A percentile compares a stretch with the other conserved stretches of the same genome.
Conservation (phyloP, 2,888 invertebrate genomes). For the Drosophila paracracens region DNA sequence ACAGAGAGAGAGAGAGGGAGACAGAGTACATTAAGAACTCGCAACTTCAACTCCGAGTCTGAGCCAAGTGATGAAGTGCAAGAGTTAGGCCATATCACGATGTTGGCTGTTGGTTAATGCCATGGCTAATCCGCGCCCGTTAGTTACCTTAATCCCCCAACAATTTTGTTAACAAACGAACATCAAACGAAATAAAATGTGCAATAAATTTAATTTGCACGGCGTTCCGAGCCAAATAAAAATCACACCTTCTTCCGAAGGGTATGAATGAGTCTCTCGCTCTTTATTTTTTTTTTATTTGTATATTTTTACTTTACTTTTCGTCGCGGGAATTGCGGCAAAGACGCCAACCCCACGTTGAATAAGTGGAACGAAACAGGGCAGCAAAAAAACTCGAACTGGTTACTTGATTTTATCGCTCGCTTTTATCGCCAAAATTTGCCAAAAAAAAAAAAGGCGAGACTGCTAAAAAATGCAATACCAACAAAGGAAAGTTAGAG, state of each 20-base stretch:
- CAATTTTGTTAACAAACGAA: conserved; percentile 80
- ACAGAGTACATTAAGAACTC: conserved; percentile 13
- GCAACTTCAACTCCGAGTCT: conserved; percentile 15
- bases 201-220: conserved; percentile 82
- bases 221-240: conserved; percentile 51
- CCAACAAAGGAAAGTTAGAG: background rate
- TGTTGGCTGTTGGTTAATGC: conserved; percentile 74
- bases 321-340: background rate
- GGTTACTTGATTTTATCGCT: conserved; percentile 63
- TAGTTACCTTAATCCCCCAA: conserved; percentile 74
- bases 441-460: conserved; percentile 61
- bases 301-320: background rate
- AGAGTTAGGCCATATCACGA: conserved; percentile 77
- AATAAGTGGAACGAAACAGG: conserved; percentile 47
- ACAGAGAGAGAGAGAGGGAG: background rate
- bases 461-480: conserved; percentile 3
- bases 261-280: conserved; percentile 48
- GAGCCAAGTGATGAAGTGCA: conserved; percentile 70
- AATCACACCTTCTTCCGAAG: conserved; percentile 56
- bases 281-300: background rate
- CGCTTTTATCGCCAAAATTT: conserved; percentile 68
- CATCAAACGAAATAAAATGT: conserved; percentile 84
- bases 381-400: conserved; percentile 37
- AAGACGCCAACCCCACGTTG: conserved; percentile 12
- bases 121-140: conserved; percentile 75